These are phyloP conservation scores for Pitangus sulphuratus DNA, from an alignment of 2,797 vertebrate species.

Conservation along the genomic window DNA sequence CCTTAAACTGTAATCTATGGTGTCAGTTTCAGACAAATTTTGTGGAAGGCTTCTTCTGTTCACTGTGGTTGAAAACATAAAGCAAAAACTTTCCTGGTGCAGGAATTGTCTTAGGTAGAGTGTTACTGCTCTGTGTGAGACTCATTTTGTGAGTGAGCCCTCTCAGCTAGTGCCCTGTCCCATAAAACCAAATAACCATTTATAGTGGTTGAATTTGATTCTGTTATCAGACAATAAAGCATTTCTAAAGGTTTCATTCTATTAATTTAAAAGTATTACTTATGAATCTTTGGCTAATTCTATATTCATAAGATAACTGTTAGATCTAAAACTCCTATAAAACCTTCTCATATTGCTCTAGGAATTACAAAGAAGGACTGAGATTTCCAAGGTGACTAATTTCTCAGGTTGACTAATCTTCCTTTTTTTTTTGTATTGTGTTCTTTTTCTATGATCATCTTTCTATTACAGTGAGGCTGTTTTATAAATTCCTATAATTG, in stretches of 20 bases:
- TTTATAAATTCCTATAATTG: background rate
- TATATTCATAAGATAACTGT: background rate
- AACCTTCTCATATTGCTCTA: background rate
- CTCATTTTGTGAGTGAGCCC: background rate
- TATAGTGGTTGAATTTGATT: background rate
- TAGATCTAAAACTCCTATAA: background rate
- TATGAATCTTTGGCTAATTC: background rate
- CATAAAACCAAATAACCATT: background rate
- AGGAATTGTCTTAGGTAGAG: background rate
- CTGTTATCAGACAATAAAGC: background rate
- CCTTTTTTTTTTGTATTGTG: background rate
- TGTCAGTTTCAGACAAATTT: background rate
- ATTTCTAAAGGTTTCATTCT: background rate
- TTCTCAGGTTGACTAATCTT: background rate
- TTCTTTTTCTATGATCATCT: background rate
- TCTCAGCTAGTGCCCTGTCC: background rate
- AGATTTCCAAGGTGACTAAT: background rate
- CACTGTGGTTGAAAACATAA: fast-evolving
- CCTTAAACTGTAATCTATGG: background rate
- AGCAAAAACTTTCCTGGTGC: background rate
- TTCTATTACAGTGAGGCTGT: background rate
- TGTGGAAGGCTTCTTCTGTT: background rate
- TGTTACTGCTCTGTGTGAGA: background rate
- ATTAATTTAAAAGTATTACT: background rate
- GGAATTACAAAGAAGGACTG: background rate